Evolutionary conservation across 1,140 invertebrate species (phyloP).

Genomic region (Drosophila asahinai): DNA sequence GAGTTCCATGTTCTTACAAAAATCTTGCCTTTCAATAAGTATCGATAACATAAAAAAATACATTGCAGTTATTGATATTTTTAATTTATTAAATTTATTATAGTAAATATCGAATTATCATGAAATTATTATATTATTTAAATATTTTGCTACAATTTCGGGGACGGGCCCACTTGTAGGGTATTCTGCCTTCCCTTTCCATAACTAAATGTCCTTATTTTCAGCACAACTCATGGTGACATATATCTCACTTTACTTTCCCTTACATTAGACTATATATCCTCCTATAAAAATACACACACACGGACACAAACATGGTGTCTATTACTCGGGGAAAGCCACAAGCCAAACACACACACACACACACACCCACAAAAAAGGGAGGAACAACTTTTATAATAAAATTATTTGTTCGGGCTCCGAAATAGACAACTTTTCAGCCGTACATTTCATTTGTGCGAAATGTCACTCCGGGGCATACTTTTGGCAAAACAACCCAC

Average conservation of each 20-base stretch:
- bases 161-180: background rate
- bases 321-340: constrained; percentile 56
- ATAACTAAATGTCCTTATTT: background rate
- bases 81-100: background rate
- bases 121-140: background rate
- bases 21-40: background rate
- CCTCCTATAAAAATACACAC: background rate
- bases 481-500: constrained; percentile 46
- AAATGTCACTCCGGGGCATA: constrained; percentile 80
- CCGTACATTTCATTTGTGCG: constrained; percentile 81
- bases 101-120: background rate
- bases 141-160: background rate
- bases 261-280: constrained; percentile 13
- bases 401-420: constrained; percentile 78
- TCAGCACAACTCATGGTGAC: constrained; percentile 33
- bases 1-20: too few species aligned
- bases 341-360: constrained; percentile 7
- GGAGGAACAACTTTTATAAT: constrained; percentile 68
- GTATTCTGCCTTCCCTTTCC: constrained; percentile 14
- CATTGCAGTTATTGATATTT: too few species aligned
- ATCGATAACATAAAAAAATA: too few species aligned
- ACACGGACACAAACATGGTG: constrained; percentile 17
- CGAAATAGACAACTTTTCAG: constrained; percentile 79
- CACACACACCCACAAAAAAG: constrained; percentile 9
- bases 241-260: constrained; percentile 53